A percentile compares a stretch with the other conserved stretches of the same genome.
Conservation (phyloP, 1,140 invertebrate species). For the Calosoma granatense region DNA sequence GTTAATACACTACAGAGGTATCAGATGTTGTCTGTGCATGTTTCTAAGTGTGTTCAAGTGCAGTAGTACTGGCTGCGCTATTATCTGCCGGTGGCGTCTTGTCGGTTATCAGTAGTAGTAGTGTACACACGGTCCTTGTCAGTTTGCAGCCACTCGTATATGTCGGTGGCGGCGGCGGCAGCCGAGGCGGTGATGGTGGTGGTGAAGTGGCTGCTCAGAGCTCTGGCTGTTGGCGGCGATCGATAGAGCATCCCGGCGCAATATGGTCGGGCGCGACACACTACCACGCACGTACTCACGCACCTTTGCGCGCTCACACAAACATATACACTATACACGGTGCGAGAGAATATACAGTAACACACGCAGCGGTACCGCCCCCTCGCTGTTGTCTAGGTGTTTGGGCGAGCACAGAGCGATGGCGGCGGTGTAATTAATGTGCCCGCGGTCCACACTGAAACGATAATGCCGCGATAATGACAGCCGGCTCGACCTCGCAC, state of each 20-base stretch:
- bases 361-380: background rate
- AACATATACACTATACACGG: too few species aligned
- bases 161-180: background rate
- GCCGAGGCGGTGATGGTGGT: background rate
- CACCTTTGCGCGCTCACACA: too few species aligned
- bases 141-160: background rate
- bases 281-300: background rate
- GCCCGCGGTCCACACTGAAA: slow-evolving; percentile 33
- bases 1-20: too few species aligned
- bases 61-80: too few species aligned
- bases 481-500: slow-evolving; percentile 25
- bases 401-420: background rate
- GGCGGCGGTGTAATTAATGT: slow-evolving; percentile 28
- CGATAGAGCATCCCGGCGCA: slow-evolving; percentile 7
- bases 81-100: too few species aligned
- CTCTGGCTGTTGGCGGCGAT: background rate
- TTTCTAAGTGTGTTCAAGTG: too few species aligned
- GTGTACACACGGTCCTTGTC: background rate
- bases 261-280: background rate
- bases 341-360: background rate
- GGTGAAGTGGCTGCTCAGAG: background rate
- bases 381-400: background rate
- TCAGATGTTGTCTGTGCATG: too few species aligned
- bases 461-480: slow-evolving; percentile 36
- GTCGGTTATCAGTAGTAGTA: background rate